phyloP scores from a whole-genome alignment of 2,888 invertebrate genomes.

The Leptothorax acervorum region DNA sequence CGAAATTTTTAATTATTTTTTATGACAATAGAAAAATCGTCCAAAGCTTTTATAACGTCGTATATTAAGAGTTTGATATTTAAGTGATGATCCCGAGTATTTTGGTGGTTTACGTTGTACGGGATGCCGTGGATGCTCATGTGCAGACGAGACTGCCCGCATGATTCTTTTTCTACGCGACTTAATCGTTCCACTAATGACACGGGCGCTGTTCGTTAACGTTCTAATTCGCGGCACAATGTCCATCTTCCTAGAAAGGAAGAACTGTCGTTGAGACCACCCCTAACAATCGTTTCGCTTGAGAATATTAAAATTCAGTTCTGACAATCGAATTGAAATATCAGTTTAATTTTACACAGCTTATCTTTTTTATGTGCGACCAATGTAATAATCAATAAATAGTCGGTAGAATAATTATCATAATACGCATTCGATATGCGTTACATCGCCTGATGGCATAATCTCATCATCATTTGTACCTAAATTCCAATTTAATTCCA shows the following conservation, averaged over 20 bases:
- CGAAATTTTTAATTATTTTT: background rate
- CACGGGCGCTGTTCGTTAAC: slow-evolving; percentile 55
- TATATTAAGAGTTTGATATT: slow-evolving; percentile 28
- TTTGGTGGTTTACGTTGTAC: slow-evolving; percentile 26
- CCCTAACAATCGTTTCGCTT: background rate
- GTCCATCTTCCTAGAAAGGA: slow-evolving; percentile 54
- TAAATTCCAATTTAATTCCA: background rate
- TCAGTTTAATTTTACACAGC: slow-evolving; percentile 16
- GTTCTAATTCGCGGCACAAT: slow-evolving; percentile 42
- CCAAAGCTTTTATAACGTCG: background rate
- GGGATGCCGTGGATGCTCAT: slow-evolving; percentile 52
- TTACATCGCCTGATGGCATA: slow-evolving; percentile 6
- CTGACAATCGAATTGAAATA: background rate
- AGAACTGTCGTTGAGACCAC: slow-evolving; percentile 20
- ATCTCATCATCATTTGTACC: background rate
- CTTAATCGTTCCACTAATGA: slow-evolving; percentile 60
- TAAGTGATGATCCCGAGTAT: slow-evolving; percentile 42
- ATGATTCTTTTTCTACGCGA: slow-evolving; percentile 16
- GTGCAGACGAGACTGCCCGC: background rate
- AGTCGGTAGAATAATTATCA: slow-evolving; percentile 18
- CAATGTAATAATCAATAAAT: slow-evolving; percentile 1
- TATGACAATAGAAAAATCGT: background rate
- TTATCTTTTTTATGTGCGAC: slow-evolving; percentile 3
- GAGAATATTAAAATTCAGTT: background rate
- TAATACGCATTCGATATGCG: slow-evolving; percentile 2